These are phyloP conservation scores for Ceratina japonica DNA, from an alignment of 1,140 invertebrate species.

Conservation along the genomic window DNA sequence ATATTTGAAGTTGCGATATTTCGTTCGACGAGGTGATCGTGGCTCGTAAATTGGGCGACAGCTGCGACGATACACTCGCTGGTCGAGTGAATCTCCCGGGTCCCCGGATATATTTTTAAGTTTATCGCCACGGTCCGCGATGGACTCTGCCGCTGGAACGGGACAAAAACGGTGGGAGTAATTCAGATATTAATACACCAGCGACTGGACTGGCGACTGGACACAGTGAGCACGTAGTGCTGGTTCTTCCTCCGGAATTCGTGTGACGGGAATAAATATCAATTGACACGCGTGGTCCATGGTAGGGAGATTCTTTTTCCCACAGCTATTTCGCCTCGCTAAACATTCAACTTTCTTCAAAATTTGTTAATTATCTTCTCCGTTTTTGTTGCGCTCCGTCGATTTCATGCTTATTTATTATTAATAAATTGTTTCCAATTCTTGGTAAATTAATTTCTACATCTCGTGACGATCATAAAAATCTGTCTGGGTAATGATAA, in stretches of 20 bases:
- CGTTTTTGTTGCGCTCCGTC: neutral
- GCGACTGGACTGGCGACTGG: neutral
- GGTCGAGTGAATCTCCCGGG: neutral
- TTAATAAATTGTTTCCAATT: no score
- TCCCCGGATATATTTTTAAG: constrained; percentile 30
- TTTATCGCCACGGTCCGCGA: constrained; percentile 2
- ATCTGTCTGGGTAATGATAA: no score
- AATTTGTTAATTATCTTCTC: neutral
- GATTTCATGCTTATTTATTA: neutral
- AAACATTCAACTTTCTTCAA: neutral
- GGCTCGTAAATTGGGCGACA: constrained; percentile 17
- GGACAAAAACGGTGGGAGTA: constrained; percentile 38
- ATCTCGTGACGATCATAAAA: no score
- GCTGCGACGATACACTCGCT: neutral
- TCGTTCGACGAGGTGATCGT: neutral
- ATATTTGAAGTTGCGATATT: neutral
- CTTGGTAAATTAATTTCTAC: no score
- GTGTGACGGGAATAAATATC: constrained; percentile 62
- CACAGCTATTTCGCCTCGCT: constrained; percentile 29
- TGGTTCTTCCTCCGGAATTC: constrained; percentile 41
- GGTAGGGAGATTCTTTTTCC: constrained; percentile 48
- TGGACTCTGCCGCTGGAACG: constrained; percentile 13
- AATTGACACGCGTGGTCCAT: constrained; percentile 54
- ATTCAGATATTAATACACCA: constrained; percentile 55
- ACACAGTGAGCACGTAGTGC: neutral